These are phyloP conservation scores for Drosophila ogumai DNA, from an alignment of 1,140 invertebrate genomes.

Conservation along the genomic window DNA sequence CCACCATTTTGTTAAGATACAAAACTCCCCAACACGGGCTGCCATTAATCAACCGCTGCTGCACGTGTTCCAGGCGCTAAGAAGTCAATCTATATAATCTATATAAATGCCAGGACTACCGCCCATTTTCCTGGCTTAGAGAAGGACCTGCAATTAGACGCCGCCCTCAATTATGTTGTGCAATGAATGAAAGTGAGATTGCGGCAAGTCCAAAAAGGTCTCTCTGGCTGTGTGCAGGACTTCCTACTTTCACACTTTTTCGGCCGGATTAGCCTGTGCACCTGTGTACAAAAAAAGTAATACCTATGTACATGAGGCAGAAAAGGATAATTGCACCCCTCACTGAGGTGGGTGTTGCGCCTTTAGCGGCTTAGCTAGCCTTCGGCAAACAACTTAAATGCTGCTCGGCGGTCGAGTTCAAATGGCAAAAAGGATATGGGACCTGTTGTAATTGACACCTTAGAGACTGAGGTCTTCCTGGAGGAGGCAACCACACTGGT, in stretches of 20 bases:
- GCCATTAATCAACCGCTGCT: conserved; percentile 66
- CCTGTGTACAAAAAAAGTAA: conserved; percentile 2
- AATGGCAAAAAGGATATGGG: conserved; percentile 14
- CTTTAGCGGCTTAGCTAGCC: conserved; percentile 71
- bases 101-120: conserved; percentile 35
- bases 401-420: conserved; percentile 26
- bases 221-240: conserved; percentile 21
- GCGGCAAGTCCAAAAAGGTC: conserved; percentile 38
- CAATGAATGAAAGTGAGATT: conserved; percentile 82
- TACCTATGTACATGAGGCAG: neutral
- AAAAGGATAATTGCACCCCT: conserved; percentile 65
- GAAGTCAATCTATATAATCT: conserved; percentile 80
- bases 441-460: conserved; percentile 73
- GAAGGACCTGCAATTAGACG: conserved; percentile 51
- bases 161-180: conserved; percentile 74
- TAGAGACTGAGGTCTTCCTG: conserved; percentile 15
- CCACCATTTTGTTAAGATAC: conserved; percentile 58
- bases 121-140: conserved; percentile 6
- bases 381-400: conserved; percentile 43
- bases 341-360: conserved; percentile 69
- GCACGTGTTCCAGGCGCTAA: conserved; percentile 78
- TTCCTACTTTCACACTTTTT: conserved; percentile 71
- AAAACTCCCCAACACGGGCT: neutral
- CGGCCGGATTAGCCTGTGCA: conserved; percentile 16
- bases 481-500: conserved; percentile 39